These are phyloP conservation scores for Limnephilus marmoratus DNA, from an alignment of 2,888 invertebrate genomes.

Conservation along the genomic window DNA sequence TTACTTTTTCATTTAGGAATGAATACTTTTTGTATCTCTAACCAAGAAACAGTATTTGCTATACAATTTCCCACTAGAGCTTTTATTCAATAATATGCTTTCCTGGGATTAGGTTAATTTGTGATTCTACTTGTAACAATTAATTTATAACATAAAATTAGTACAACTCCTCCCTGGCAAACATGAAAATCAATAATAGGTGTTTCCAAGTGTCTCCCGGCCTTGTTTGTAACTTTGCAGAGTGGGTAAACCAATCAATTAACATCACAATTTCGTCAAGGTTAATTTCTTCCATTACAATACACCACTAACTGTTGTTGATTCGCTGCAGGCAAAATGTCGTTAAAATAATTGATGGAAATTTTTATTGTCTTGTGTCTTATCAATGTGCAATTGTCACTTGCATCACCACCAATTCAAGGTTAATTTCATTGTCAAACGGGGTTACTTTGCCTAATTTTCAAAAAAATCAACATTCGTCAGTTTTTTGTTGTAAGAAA, in stretches of 20 bases:
- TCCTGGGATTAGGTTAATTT: too few species aligned
- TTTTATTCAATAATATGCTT: neutral
- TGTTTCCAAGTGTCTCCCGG: neutral
- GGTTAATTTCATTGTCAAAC: neutral
- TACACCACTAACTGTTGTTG: neutral
- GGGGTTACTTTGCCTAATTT: too few species aligned
- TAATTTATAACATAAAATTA: too few species aligned
- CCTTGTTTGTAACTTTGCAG: neutral
- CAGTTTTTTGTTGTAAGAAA: too few species aligned
- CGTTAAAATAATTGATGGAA: neutral
- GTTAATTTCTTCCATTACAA: neutral
- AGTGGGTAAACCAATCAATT: neutral
- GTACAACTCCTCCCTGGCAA: neutral
- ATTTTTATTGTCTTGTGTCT: neutral
- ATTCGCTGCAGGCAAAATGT: neutral
- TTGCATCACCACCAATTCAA: neutral
- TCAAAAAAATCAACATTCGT: too few species aligned
- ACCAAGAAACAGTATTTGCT: neutral
- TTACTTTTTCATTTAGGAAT: neutral
- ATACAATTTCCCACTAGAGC: neutral
- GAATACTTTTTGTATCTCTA: neutral
- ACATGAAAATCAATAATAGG: neutral
- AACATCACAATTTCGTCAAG: neutral
- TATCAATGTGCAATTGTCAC: neutral
- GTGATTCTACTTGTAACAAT: too few species aligned